Evolutionary conservation across 2,113 vertebrate species (phyloP), one percentile per base, ranked within the genome.

Genomic region (Mola mola): DNA sequence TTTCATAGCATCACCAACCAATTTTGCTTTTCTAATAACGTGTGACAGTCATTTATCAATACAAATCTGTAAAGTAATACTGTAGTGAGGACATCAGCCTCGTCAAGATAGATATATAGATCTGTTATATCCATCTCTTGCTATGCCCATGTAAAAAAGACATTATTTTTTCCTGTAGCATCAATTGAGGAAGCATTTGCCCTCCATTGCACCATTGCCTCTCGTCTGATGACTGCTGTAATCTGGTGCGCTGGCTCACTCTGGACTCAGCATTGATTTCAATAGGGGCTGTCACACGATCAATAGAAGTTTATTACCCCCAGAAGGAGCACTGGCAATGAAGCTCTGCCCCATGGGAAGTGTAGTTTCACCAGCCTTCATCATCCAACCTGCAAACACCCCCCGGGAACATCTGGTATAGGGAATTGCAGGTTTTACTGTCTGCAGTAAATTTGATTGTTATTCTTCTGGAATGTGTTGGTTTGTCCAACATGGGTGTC

Each of bases 271-370:
- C 60, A 89, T 89, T 91, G 86, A 90, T 89, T 91, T 88, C 83
- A 87, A 90, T 89, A 84, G 85, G 81, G 28, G 53, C 71, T 90
- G 88, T 86, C 90, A 89, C 67, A 51, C 72, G 80, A 89, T 92
- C 90, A 90, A 89, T 92, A 75, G 38, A 59, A 74, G 66, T 88
- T 87, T 89, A 90, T 90, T 89, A 88, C 74, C 85, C 88, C 87
- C 84, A 79, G 84, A 84, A 86, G 83, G 86, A 85, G 69, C 49
- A 22, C 58, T 52, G 48, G 81, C 87, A 84, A 86, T 88, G 83
- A 88, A 82, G 73, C 58, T 47, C 42, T 41, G 53, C 78, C 90
- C 73, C 82, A 53, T 66, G 88, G 86, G 80, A 88, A 69, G 75
- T 83, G 63, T 67, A 72, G 81, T 88, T 89, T 87, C 76, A 77